Evolutionary conservation across 2,797 vertebrate genomes (phyloP), one percentile per base, ranked within the genome.

Genomic region (Australoheros facetus): DNA sequence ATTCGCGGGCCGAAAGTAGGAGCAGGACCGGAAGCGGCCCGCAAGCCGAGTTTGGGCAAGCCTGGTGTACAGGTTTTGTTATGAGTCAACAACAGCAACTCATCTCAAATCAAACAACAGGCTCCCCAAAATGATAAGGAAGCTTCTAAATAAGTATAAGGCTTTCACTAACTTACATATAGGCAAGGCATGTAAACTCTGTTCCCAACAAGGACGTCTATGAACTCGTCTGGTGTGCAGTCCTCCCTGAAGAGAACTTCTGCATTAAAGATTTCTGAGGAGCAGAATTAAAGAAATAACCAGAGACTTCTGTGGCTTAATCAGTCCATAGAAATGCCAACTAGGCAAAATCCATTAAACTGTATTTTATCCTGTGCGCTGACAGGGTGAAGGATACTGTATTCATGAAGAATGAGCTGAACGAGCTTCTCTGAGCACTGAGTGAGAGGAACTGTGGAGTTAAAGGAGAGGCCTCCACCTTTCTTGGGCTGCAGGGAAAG

Each of bases 131-230:
- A 69, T 16, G 10, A 69, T 17, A 51, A 51, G 26, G 42, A 69
- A 13, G 26, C 10, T 3, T 69, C 62, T 3, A 48, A 28, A 48
- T 11, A 48, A 48, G 17, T 30, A 45, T 10, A 69, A 69, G 42
- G 42, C n/a, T 39, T 54, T 51, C 23, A 59, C 11, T 57, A 4
- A 96, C 98, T 91, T 92, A 99, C 98, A 71, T 99, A 99, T 78
- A 99, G 95, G 80, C 98, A 99, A 1, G 97, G 97, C 98, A 99
- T 99, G 93, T 99, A 98, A 82, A 99, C 98, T 79, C 98, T 94
- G 94, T 98, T 99, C 87, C 98, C 98, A 32, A 99, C 97, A 0
- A 99, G 96, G 89, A 99, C 98, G 0, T 99, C 98, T 0, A 99
- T 99, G 94, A 99, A 99, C 85, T 99, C 98, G 1, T 99, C 98